Conservation (phyloP, 2,888 invertebrate species). For the Stenodera caucasica region DNA sequence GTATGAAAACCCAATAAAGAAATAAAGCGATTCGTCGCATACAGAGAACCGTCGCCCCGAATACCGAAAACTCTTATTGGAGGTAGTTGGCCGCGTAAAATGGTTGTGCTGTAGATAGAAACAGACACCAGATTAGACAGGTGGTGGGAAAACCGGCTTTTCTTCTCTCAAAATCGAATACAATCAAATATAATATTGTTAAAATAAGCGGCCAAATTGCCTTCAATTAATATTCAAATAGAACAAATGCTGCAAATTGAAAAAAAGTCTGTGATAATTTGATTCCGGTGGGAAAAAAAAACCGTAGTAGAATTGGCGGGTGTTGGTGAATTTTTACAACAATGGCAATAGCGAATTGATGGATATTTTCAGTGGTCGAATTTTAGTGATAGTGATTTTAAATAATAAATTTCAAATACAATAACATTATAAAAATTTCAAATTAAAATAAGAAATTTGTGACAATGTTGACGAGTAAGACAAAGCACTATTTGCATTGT, state of each 20-base stretch:
- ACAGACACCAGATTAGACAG: neutral
- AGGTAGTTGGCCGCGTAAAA: conserved; percentile 2
- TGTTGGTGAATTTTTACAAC: too few species aligned
- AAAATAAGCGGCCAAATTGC: too few species aligned
- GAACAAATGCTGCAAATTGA: neutral
- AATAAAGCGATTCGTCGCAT: neutral
- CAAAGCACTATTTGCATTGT: conserved; percentile 83
- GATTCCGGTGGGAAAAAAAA: too few species aligned
- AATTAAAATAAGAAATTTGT: too few species aligned
- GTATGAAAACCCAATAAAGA: neutral
- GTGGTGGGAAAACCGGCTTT: conserved; percentile 3
- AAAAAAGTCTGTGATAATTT: neutral
- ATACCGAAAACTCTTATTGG: neutral
- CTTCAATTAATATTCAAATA: too few species aligned
- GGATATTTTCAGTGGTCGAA: neutral
- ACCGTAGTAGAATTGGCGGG: neutral
- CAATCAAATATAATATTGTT: too few species aligned
- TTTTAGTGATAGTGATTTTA: too few species aligned
- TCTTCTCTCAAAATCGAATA: too few species aligned
- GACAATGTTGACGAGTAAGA: conserved; percentile 61
- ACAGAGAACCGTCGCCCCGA: neutral
- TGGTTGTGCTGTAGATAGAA: neutral
- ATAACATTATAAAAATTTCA: too few species aligned
- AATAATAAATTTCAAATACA: too few species aligned
- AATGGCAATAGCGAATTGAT: too few species aligned